Evolutionary conservation across 1,140 invertebrate species (phyloP), one percentile per base, ranked within the genome.

Genomic region (Manduca sexta): DNA sequence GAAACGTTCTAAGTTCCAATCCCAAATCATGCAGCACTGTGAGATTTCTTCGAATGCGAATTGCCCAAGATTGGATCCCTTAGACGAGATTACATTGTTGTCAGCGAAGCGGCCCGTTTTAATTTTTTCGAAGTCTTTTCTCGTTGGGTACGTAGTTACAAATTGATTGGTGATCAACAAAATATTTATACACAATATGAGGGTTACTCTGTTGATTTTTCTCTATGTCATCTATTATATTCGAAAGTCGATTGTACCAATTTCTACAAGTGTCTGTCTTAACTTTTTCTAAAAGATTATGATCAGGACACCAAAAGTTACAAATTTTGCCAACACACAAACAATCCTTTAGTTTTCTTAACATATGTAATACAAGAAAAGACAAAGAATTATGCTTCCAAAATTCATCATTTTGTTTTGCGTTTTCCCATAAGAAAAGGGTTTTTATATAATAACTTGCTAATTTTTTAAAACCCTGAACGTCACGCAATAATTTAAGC

Each of bases 361-460:
- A 40, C 71, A 74, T 74, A 31, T 63, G 42, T n/a, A 69, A 8
- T 10, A 69, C 49, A 16, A 74, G 50, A 42, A 51, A 55, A 6
- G 52, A 54, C 16, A 74, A 48, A 10, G 68, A 69, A 12, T 58
- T 61, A 7, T 55, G 52, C 26, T 37, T 49, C 71, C 71, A 74
- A 56, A 64, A 69, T 1, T 37, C 14, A 12, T 58, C 48, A 42
- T 54, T 45, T 17, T 45, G 52, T 29, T 37, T 37, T 21, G 38
- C 29, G 40, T 55, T 47, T 54, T 71, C 71, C 71, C 68, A 74
- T 31, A 74, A 47, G 60, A 71, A 71, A 40, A 74, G 41, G 3
- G 66, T 64, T 56, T 74, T 74, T 38, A 74, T 72, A 33, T 54
- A 72, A 37, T 72, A 74, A 52, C 71, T 74, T 5, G 68, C 60